A percentile compares a stretch with the other conserved stretches of the same genome.
These are phyloP conservation scores for Limnephilus lunatus DNA, from an alignment of 2,888 invertebrate genomes.

Conservation along the genomic window DNA sequence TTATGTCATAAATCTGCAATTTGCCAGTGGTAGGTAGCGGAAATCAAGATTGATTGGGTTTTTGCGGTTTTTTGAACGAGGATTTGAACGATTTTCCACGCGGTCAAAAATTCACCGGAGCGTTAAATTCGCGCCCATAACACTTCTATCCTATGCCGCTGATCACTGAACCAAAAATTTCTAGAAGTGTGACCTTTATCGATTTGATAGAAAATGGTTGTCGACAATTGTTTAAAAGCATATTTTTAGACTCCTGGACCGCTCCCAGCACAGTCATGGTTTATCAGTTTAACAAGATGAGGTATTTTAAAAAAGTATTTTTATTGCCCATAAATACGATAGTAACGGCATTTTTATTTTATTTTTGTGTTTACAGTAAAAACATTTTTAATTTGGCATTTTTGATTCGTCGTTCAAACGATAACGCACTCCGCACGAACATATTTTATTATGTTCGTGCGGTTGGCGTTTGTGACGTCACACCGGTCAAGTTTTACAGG, in stretches of 20 bases:
- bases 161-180: neutral
- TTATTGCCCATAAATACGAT: too few species aligned
- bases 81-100: constrained; percentile 24
- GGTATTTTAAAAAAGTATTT: too few species aligned
- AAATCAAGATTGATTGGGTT: neutral
- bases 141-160: neutral
- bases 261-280: neutral
- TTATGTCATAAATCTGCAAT: neutral
- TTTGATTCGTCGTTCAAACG: too few species aligned
- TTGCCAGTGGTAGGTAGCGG: neutral
- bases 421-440: too few species aligned
- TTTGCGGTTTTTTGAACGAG: neutral
- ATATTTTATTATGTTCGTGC: too few species aligned
- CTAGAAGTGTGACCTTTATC: neutral
- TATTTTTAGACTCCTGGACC: neutral
- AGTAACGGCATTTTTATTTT: too few species aligned
- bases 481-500: too few species aligned
- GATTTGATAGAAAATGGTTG: neutral
- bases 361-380: too few species aligned
- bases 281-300: too few species aligned
- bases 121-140: constrained; percentile 4
- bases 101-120: neutral
- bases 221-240: neutral
- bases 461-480: too few species aligned
- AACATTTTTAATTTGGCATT: too few species aligned